Conservation (phyloP, 1,140 invertebrate genomes). For the Cherax quadricarinatus region DNA sequence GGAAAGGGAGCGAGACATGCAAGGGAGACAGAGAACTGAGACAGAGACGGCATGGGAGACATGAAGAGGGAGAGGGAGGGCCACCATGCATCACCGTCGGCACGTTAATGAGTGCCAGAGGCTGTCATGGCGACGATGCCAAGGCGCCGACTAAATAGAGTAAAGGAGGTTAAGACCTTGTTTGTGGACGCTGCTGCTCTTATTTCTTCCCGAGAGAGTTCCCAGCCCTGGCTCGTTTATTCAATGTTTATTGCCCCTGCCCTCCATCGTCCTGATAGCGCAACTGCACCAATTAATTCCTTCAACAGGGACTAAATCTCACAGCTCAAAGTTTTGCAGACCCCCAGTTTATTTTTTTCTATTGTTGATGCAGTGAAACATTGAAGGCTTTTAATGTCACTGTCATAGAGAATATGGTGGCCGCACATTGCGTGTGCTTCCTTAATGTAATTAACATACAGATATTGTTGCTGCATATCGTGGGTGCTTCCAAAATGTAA, state of each 20-base stretch:
- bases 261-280: background rate
- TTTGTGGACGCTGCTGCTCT: conserved; percentile 8
- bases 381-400: too few relatives aligned
- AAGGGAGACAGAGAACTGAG: background rate
- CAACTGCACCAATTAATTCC: conserved; percentile 3
- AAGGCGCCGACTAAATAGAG: conserved; percentile 19
- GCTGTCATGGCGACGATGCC: conserved; percentile 25
- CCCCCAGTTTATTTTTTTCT: background rate
- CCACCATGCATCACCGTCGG: conserved; percentile 33
- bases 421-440: too few relatives aligned
- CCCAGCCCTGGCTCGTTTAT: background rate
- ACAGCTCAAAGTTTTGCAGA: background rate
- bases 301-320: background rate
- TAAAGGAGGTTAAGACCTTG: conserved; percentile 11
- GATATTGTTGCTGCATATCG: too few relatives aligned
- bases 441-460: too few relatives aligned
- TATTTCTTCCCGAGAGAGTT: background rate
- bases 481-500: too few relatives aligned
- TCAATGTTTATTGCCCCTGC: background rate
- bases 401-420: too few relatives aligned
- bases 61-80: background rate
- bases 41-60: background rate
- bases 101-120: conserved; percentile 48
- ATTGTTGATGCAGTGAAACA: too few relatives aligned
- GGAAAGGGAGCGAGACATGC: background rate